Evolutionary conservation across 2,113 vertebrate genomes (phyloP), one percentile per base, ranked within the genome.

Genomic region (Caranx ignobilis): DNA sequence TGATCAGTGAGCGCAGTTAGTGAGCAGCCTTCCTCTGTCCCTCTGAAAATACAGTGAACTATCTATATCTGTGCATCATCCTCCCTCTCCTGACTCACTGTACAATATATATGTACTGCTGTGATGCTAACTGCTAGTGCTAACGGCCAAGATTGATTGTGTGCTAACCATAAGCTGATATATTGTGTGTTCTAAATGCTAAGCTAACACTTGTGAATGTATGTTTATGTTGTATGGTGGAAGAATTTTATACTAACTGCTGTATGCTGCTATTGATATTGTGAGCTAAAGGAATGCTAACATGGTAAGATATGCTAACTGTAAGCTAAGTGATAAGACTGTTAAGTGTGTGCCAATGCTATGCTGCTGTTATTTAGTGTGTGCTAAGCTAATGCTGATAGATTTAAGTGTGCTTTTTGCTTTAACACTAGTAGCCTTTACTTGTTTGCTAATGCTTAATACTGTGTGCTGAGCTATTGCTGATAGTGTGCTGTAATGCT

Each of bases 91-190:
- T 64, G 81, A 90, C 57, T 83, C 90, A 86, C 89, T 83, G 82
- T 89, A 89, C 61, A 83, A 77, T 90, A 59, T 89, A 88, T 84
- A 86, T 92, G 91, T 91, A 87, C 70, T 2, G 74, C 84, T 92
- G 80, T 85, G 81, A 85, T 72, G 92, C 87, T 92, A 89, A 86
- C 81, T 34, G 92, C 91, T 90, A 76, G 75, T 67, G 87, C 88
- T 90, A 87, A 85, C 19, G 75, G 83, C 83, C 35, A 54, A 81
- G 41, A 88, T 3, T 80, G 84, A 81, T 48, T 84, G 83, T 89
- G 79, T 85, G 90, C 85, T 92, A 87, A 90, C 79, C 50, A 65
- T 75, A 8, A 81, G 86, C 82, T 83, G 43, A 75, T 50, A 57
- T 8, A 54, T 11, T 59, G 64, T 80, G 61, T 79, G 59, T 71